phyloP scores from a whole-genome alignment of 2,113 vertebrate genomes.

The Pionites leucogaster region DNA sequence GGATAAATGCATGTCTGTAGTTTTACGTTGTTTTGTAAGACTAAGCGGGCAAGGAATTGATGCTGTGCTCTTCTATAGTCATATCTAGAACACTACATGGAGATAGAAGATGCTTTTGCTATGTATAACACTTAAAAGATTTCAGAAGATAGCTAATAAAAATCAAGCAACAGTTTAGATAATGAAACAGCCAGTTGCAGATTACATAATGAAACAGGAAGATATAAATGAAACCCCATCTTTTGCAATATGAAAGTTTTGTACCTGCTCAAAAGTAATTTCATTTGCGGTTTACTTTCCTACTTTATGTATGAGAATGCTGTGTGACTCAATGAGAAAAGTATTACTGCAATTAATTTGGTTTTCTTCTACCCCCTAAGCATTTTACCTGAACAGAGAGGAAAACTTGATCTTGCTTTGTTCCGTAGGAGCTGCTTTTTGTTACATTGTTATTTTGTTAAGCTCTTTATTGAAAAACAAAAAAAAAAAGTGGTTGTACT shows the following conservation, averaged over 20 bases:
- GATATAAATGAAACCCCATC: background rate
- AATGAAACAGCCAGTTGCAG: background rate
- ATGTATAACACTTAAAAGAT: background rate
- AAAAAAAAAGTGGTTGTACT: background rate
- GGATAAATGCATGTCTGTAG: background rate
- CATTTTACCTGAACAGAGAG: background rate
- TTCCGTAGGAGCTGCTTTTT: background rate
- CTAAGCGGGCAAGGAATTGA: background rate
- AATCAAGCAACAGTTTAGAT: background rate
- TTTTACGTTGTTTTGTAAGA: background rate
- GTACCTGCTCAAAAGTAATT: background rate
- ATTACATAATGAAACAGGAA: background rate
- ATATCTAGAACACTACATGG: background rate
- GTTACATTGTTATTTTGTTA: background rate
- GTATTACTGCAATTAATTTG: background rate
- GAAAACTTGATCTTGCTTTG: background rate
- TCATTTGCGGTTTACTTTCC: background rate
- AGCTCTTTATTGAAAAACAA: background rate
- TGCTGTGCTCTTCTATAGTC: fast-evolving
- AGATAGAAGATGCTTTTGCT: background rate
- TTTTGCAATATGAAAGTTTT: background rate
- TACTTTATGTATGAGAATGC: background rate
- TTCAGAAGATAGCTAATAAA: background rate
- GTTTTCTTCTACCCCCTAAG: background rate
- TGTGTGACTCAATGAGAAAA: background rate